A percentile compares a stretch with the other conserved stretches of the same genome.
Conservation (phyloP, 2,797 vertebrate species). For the Steatocranus sp. region DNA sequence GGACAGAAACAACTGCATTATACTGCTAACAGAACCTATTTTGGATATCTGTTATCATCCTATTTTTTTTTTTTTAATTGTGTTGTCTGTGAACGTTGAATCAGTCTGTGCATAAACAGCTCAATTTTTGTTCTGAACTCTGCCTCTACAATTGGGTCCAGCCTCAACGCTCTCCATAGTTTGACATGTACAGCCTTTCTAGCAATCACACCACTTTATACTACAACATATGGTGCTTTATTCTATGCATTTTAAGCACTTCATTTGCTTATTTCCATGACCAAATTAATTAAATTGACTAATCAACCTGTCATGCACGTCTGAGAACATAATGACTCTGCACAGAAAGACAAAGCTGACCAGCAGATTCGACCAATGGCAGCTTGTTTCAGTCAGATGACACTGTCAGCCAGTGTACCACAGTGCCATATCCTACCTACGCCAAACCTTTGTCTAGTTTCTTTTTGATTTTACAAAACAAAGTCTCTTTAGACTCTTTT, state of each 20-base stretch:
- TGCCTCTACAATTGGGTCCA: neutral
- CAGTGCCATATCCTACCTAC: neutral
- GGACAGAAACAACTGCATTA: neutral
- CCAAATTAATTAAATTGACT: neutral
- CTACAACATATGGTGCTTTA: neutral
- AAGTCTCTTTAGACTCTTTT: neutral
- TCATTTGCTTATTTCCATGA: accelerated
- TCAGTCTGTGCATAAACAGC: neutral
- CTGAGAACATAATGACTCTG: neutral
- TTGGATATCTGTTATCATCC: neutral
- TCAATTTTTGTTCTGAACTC: neutral
- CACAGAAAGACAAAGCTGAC: neutral
- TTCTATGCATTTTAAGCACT: neutral
- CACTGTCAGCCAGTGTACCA: neutral
- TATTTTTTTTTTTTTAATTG: neutral
- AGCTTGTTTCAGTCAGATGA: neutral
- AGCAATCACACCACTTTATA: neutral
- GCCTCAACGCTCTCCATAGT: neutral
- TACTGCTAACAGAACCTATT: neutral
- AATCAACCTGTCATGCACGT: neutral
- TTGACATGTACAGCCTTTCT: neutral
- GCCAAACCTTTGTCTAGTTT: neutral
- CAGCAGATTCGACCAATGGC: neutral
- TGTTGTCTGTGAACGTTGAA: accelerated
- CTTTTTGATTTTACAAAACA: neutral